Evolutionary conservation across 2,888 invertebrate species (phyloP), one percentile per base, ranked within the genome.

Genomic region (Melanargia galathea): DNA sequence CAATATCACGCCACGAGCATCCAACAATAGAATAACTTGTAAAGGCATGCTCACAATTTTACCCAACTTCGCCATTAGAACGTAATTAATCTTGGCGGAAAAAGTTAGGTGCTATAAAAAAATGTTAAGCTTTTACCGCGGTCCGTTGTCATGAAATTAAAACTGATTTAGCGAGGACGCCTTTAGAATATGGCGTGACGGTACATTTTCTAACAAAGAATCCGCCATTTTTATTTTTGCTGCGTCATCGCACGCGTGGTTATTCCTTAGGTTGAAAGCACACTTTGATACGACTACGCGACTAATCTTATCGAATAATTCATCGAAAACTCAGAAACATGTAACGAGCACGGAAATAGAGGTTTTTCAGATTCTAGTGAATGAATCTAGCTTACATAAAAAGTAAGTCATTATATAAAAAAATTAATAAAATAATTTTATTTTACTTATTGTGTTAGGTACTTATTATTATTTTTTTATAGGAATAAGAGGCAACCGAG

Each of bases 211-310:
- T 69, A 66, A 65, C 57, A 67, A 72, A 78, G 72, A 74, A 78
- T 79, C 76, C 76, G 72, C 78, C 77, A 79, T 84, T 86, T 82
- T 75, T 78, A 78, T 75, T 79, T 80, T 76, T 72, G 83, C 81
- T 67, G 65, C 79, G 83, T 87, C 87, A 86, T 76, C 76, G 75
- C 80, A 77, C 79, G 76, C 78, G 74, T 76, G 75, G 72, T 67
- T 51, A 40, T 62, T 60, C 8, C 8, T 58, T 35, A 58, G 22
- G 48, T 7, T 22, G n/a, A 18, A 8, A 11, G 18, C 30, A 60
- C 60, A 67, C 57, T 57, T 26, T 30, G 26, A 24, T 8, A 26
- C 16, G 16, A 24, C 22, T 54, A 11, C 35, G 30, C 35, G 22
- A 24, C 38, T 24, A 22, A 54, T 20, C 52, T 30, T 51, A 33